Evolutionary conservation across 2,113 vertebrate species (phyloP).

Genomic region (Rhynchomys soricoides): DNA sequence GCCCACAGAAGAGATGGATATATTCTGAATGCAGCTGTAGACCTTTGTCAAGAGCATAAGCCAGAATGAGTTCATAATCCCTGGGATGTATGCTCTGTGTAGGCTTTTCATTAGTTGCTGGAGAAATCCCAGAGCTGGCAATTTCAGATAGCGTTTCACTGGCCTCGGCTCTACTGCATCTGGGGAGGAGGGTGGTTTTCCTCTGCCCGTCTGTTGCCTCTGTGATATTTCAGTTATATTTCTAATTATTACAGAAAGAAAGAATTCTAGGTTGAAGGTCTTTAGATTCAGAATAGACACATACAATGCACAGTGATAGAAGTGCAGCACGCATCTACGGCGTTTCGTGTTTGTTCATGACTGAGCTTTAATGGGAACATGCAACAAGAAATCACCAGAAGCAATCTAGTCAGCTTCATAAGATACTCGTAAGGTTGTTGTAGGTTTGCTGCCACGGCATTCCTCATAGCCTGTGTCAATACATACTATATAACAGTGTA

Average conservation of each 20-base stretch:
- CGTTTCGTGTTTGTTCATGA: slow-evolving; percentile 9
- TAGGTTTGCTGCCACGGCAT: neutral
- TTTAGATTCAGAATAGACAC: slow-evolving; percentile 27
- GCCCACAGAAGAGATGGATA: slow-evolving; percentile 75
- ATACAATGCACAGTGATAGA: neutral
- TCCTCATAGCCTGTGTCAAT: slow-evolving; percentile 23
- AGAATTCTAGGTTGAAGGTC: neutral
- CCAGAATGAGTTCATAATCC: slow-evolving; percentile 80
- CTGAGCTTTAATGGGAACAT: neutral
- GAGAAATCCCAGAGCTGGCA: slow-evolving; percentile 77
- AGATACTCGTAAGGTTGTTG: slow-evolving; percentile 24
- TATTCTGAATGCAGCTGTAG: slow-evolving; percentile 81
- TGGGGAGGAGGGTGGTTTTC: slow-evolving; percentile 29
- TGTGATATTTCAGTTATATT: slow-evolving; percentile 68
- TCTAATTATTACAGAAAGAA: slow-evolving; percentile 41
- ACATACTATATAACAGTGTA: neutral
- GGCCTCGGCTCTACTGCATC: slow-evolving; percentile 56
- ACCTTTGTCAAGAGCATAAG: slow-evolving; percentile 75
- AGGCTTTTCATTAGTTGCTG: slow-evolving; percentile 78
- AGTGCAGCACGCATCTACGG: neutral
- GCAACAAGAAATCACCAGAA: neutral
- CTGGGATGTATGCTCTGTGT: slow-evolving; percentile 73
- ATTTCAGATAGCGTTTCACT: slow-evolving; percentile 76
- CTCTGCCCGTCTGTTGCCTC: slow-evolving; percentile 64
- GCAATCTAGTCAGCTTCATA: neutral